Conservation (phyloP, 2,113 vertebrate genomes). For the Tympanuchus pallidicinctus region DNA sequence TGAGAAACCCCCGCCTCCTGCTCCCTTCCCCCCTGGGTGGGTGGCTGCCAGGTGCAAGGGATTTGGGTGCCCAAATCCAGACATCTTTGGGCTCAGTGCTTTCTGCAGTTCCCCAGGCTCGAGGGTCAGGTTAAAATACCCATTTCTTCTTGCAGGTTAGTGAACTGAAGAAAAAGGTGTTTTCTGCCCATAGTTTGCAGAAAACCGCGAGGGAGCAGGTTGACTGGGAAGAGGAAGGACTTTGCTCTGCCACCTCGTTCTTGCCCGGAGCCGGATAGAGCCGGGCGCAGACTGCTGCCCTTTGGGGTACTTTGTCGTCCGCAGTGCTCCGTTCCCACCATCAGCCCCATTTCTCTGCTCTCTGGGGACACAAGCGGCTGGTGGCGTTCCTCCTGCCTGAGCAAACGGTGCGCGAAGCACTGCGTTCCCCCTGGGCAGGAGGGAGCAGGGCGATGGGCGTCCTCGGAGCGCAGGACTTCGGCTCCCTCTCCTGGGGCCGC, state of each 20-base stretch:
- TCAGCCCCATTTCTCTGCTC: fast-evolving
- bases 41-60: background rate
- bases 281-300: background rate
- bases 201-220: background rate
- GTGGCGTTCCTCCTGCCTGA: background rate
- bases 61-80: background rate
- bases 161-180: background rate
- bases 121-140: background rate
- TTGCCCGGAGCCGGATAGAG: background rate
- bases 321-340: background rate
- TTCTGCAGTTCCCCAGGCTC: background rate
- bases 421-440: background rate
- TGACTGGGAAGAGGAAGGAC: background rate
- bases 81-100: fast-evolving
- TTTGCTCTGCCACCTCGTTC: background rate
- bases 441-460: background rate
- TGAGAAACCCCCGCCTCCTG: too few relatives aligned
- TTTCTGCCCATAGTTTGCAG: background rate
- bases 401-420: background rate
- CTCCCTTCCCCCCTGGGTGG: too few relatives aligned
- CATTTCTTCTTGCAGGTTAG: background rate
- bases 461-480: fast-evolving
- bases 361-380: background rate
- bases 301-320: background rate
- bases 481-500: background rate